Evolutionary conservation across 2,888 invertebrate species (phyloP).

Genomic region (Macaria liturata): DNA sequence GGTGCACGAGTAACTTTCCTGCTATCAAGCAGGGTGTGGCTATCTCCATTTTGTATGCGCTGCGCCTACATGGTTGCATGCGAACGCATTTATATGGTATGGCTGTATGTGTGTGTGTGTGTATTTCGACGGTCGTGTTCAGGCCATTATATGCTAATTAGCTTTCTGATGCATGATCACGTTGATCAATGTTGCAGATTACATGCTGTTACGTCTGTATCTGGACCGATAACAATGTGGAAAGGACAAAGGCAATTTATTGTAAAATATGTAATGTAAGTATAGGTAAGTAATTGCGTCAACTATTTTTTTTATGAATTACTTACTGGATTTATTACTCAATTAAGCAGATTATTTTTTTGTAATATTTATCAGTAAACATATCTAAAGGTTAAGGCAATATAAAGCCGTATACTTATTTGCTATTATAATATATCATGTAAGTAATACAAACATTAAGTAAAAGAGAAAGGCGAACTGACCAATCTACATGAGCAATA

Average conservation of each 20-base stretch:
- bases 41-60: slow-evolving; percentile 72
- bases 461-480: too few relatives aligned
- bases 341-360: too few relatives aligned
- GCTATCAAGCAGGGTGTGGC: slow-evolving; percentile 68
- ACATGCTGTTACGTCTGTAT: slow-evolving; percentile 27
- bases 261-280: too few relatives aligned
- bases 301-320: too few relatives aligned
- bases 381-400: too few relatives aligned
- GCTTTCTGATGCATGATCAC: slow-evolving; percentile 54
- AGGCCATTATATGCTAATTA: slow-evolving; percentile 70
- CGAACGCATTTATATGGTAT: slow-evolving; percentile 43
- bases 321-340: too few relatives aligned
- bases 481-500: too few relatives aligned
- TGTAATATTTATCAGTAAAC: too few relatives aligned
- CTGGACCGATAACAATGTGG: not conserved
- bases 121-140: slow-evolving; percentile 52
- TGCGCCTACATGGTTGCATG: slow-evolving; percentile 64
- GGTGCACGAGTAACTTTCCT: slow-evolving; percentile 8
- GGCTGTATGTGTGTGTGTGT: slow-evolving; percentile 19
- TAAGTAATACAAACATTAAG: too few relatives aligned
- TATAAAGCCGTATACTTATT: too few relatives aligned
- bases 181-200: slow-evolving; percentile 46
- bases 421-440: too few relatives aligned
- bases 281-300: too few relatives aligned
- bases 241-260: slow-evolving; percentile 13